Evolutionary conservation across 2,888 invertebrate species (phyloP), one percentile per base, ranked within the genome.

Genomic region (Orchesella flavescens): DNA sequence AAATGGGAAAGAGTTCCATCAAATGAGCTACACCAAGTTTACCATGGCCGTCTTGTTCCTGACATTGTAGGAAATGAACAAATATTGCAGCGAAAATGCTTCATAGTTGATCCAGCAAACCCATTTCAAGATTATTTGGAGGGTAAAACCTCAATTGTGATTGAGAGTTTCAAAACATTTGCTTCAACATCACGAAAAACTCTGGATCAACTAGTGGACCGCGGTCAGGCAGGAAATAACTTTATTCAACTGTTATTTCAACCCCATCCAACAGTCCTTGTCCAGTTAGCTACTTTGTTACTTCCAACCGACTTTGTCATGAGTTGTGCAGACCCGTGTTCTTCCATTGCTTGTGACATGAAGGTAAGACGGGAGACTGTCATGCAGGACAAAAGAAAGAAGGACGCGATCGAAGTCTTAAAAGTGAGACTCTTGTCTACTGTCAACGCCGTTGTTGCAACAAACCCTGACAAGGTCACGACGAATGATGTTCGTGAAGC

Each of bases 91-190:
- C 1, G 44, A 24, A 4, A 24, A 13, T 0, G 71, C 23, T 84
- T 69, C 43, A 75, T 84, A 12, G 65, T 80, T 43, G 84, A 84
- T 23, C 80, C 84, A 34, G 68, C 75, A 0, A 84, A 80, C 72
- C 80, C 84, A 1, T 84, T 57, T 23, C 80, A 84, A 24, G 66
- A 84, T 46, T 76, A 80, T 21, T 65, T 49, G 1, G 10, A 80
- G 75, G 59, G 24, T 75, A 2, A 63, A 17, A 5, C 19, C 12
- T 13, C 0, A 0, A n/a, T n/a, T n/a, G 21, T 23, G 0, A 24
- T 59, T 7, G n/a, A 24, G 15, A 72, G 71, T 13, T 55, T 83
- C 1, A 65, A 65, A n/a, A 2, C 19, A 3, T 77, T 63, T 66
- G 65, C 72, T 7, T 15, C 15, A 1, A n/a, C 19, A 13, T 77